Percentiles rank a stretch among this genome's conserved stretches.
Conservation (phyloP, 1,140 invertebrate genomes). For the Rhynchophorus ferrugineus region DNA sequence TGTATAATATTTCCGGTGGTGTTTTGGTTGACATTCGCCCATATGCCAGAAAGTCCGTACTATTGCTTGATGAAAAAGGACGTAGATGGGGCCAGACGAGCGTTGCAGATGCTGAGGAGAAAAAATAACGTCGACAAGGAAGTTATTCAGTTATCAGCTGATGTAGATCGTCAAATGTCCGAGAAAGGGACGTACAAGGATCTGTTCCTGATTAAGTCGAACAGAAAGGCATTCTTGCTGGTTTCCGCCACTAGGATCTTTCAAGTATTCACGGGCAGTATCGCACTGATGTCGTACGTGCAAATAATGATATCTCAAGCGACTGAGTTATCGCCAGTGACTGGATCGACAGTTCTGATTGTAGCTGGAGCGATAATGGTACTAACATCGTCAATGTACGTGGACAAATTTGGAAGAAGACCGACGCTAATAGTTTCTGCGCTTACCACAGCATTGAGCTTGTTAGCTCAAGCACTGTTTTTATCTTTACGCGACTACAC, state of each 20-base stretch:
- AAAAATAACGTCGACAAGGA: conserved; percentile 70
- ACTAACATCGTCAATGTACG: conserved; percentile 40
- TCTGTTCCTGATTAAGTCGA: conserved; percentile 41
- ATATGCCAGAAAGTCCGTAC: conserved; percentile 84
- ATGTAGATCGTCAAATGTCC: conserved; percentile 29
- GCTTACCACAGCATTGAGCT: conserved; percentile 11
- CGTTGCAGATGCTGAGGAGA: conserved; percentile 71
- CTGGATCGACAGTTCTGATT: conserved; percentile 47
- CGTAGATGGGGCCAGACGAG: conserved; percentile 59
- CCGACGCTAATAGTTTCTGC: conserved; percentile 23
- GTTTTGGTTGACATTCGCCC: conserved; percentile 44
- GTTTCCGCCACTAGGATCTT: conserved; percentile 46
- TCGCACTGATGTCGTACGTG: conserved; percentile 55
- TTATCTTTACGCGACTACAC: conserved; percentile 26
- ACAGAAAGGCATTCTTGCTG: conserved; percentile 43
- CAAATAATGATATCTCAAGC: conserved; percentile 46
- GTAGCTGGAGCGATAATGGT: conserved; percentile 61
- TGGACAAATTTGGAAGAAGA: conserved; percentile 26
- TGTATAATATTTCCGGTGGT: conserved; percentile 44
- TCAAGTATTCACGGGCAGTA: conserved; percentile 55
- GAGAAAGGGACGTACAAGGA: conserved; percentile 38
- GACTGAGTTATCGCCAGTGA: conserved; percentile 36
- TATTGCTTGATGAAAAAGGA: conserved; percentile 72
- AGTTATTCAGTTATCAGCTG: conserved; percentile 59
- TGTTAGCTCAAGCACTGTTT: conserved; percentile 23